A percentile compares a stretch with the other conserved stretches of the same genome.
Conservation (phyloP, 2,113 vertebrate genomes). For the Castor canadensis region DNA sequence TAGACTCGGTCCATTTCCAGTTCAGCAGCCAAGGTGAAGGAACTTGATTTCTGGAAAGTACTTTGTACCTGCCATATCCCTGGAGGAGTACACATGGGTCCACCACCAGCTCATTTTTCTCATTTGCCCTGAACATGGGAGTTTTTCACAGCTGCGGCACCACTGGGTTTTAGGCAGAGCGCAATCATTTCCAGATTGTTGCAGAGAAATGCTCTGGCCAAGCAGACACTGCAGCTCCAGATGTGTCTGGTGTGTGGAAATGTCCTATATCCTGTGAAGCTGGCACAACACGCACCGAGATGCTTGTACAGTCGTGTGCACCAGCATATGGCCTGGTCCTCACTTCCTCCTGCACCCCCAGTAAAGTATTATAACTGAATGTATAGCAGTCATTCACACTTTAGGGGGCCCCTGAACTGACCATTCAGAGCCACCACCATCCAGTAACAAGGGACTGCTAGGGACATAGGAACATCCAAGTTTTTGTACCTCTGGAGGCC, state of each 20-base stretch:
- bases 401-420: not conserved
- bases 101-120: slow-evolving; percentile 21
- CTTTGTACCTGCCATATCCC: not conserved
- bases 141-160: slow-evolving; percentile 53
- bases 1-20: not conserved
- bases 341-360: not conserved
- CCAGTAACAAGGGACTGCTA: not conserved
- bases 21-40: not conserved
- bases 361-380: not conserved
- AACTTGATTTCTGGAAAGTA: not conserved
- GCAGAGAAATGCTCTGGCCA: slow-evolving; percentile 42
- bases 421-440: not conserved
- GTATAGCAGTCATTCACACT: not conserved
- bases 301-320: not conserved
- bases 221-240: slow-evolving; percentile 48
- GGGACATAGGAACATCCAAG: not conserved
- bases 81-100: fast-evolving
- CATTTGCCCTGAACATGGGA: slow-evolving; percentile 35
- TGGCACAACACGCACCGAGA: not conserved
- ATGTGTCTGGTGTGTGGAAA: slow-evolving; percentile 21
- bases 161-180: slow-evolving; percentile 54
- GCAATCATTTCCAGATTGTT: slow-evolving; percentile 77
- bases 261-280: fast-evolving
- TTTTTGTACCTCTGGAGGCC: not conserved
- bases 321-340: not conserved